These are phyloP conservation scores for Sialis lutaria DNA, from an alignment of 2,888 invertebrate species.

Conservation along the genomic window DNA sequence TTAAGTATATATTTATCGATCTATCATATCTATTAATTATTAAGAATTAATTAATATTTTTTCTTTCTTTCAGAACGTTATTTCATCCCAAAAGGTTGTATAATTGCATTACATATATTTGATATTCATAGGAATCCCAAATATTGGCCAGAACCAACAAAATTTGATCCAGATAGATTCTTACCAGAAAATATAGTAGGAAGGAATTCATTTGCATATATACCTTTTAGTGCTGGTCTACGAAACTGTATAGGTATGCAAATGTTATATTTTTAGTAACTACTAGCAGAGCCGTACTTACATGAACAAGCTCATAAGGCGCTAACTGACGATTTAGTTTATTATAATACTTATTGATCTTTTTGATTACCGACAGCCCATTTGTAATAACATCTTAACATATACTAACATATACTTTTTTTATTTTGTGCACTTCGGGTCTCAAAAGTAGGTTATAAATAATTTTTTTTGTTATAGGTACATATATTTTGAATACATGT, in stretches of 20 bases:
- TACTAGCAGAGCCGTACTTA: no score
- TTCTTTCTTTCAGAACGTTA: background rate
- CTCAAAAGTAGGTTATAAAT: no score
- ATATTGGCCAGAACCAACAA: slow-evolving; percentile 3
- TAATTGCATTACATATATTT: background rate
- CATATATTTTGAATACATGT: no score
- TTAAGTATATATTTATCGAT: background rate
- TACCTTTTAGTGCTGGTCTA: slow-evolving; percentile 4
- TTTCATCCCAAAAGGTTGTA: background rate
- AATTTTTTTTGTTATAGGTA: no score
- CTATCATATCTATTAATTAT: background rate
- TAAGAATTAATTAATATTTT: background rate
- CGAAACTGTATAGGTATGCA: slow-evolving; percentile 4
- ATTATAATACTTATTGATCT: background rate
- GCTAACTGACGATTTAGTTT: no score
- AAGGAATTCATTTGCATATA: slow-evolving; percentile 3
- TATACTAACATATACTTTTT: no score
- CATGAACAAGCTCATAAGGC: no score
- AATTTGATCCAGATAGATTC: slow-evolving; percentile 5
- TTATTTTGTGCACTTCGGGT: no score
- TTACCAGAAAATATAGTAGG: background rate
- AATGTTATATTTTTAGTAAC: no score
- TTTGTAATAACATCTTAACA: no score
- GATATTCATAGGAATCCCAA: background rate
- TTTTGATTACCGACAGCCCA: no score